Percentiles rank a stretch among this genome's conserved stretches.
These are phyloP conservation scores for Saccostrea echinata DNA, from an alignment of 1,140 invertebrate species.

Conservation along the genomic window DNA sequence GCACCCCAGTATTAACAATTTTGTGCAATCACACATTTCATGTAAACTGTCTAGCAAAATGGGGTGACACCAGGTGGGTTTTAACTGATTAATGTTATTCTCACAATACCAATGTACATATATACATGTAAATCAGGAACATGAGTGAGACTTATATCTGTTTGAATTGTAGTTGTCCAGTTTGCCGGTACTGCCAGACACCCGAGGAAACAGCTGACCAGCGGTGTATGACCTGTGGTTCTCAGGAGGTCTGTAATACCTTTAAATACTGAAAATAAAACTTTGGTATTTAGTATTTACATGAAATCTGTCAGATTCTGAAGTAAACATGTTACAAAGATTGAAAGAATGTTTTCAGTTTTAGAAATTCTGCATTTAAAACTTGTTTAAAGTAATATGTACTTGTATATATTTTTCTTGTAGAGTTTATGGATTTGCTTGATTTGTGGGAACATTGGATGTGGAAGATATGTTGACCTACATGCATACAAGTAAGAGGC, in stretches of 20 bases:
- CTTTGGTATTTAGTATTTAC: background rate
- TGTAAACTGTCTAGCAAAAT: conserved; percentile 94
- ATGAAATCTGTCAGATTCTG: too few species aligned
- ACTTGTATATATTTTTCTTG: conserved; percentile 43
- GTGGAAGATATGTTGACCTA: conserved; percentile 89
- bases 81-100: background rate
- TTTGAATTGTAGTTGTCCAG: conserved; percentile 76
- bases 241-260: conserved; percentile 76
- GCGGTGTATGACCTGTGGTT: conserved; percentile 90
- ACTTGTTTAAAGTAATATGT: background rate
- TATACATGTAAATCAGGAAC: background rate
- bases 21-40: conserved; percentile 99
- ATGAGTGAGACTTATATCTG: too few species aligned
- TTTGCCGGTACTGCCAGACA: conserved; percentile 88
- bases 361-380: too few species aligned
- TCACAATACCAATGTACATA: background rate
- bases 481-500: conserved; percentile 85
- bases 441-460: conserved; percentile 99
- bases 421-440: conserved; percentile 98
- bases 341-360: too few species aligned
- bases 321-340: too few species aligned
- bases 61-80: conserved; percentile 91
- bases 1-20: conserved; percentile 92
- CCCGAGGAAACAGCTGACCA: conserved; percentile 92
- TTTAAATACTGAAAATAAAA: background rate